Evolutionary conservation across 2,113 vertebrate species (phyloP).

Genomic region (Xerus inauris): DNA sequence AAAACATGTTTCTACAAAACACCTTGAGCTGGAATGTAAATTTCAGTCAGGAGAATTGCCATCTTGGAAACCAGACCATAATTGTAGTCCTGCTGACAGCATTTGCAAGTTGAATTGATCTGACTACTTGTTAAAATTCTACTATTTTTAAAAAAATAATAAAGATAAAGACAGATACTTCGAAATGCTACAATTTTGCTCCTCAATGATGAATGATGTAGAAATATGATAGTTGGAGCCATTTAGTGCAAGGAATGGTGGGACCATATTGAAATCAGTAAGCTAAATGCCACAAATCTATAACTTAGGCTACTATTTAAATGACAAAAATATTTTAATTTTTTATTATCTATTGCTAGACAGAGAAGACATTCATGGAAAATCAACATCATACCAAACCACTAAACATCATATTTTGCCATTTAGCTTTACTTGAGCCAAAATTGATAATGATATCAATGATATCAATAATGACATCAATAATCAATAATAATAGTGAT

Average conservation of each 20-base stretch:
- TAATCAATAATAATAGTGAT: too few relatives aligned
- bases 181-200: neutral
- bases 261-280: slow-evolving; percentile 37
- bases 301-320: slow-evolving; percentile 32
- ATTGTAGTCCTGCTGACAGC: neutral
- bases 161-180: slow-evolving; percentile 6
- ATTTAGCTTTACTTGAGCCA: neutral
- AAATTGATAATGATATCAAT: neutral
- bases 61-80: neutral
- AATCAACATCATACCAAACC: neutral
- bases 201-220: neutral
- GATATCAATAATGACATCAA: too few relatives aligned
- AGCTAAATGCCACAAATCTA: neutral
- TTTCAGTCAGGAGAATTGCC: neutral
- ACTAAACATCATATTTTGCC: neutral
- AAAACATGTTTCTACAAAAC: neutral
- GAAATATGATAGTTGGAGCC: neutral
- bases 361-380: neutral
- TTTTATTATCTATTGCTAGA: neutral
- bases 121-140: neutral
- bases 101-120: neutral
- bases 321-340: neutral
- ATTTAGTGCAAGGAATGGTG: slow-evolving; percentile 11
- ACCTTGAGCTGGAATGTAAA: neutral
- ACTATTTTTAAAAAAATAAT: neutral